Conservation (phyloP, 2,888 invertebrate genomes). For the Allophyes oxyacanthae region DNA sequence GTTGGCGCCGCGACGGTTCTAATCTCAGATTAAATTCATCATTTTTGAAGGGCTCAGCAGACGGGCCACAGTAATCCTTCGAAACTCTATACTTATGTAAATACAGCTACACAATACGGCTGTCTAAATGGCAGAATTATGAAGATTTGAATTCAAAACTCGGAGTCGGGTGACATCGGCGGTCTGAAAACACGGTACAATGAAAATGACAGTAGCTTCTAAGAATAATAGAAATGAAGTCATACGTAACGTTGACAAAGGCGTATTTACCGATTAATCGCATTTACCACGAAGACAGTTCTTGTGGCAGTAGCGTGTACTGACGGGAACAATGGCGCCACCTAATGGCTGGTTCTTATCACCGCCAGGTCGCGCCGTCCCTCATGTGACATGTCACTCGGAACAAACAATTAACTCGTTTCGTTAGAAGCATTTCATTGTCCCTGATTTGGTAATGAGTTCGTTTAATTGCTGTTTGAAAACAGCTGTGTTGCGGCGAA, state of each 20-base stretch:
- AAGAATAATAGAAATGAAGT: conserved; percentile 43
- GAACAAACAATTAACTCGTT: conserved; percentile 31
- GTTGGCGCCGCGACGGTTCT: conserved; percentile 33
- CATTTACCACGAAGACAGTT: conserved; percentile 26
- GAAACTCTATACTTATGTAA: conserved; percentile 43
- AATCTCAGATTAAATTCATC: conserved; percentile 49
- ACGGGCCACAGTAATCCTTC: conserved; percentile 37
- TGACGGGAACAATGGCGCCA: conserved; percentile 6
- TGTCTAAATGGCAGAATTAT: conserved; percentile 9
- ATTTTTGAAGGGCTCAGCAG: conserved; percentile 39
- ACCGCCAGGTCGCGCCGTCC: neutral
- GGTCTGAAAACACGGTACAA: conserved; percentile 17
- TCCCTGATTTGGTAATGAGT: conserved; percentile 39
- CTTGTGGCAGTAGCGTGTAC: neutral
- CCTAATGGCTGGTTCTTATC: conserved; percentile 1
- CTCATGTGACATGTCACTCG: conserved; percentile 6
- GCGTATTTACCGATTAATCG: conserved; percentile 37
- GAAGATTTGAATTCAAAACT: conserved; percentile 27
- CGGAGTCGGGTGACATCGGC: conserved; percentile 13
- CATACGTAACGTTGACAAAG: conserved; percentile 32
- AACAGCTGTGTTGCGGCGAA: conserved; percentile 15
- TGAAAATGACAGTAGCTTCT: conserved; percentile 30
- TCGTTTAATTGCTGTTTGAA: conserved; percentile 35
- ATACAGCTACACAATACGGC: conserved; percentile 24
- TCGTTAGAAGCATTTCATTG: conserved; percentile 37